Evolutionary conservation across 2,113 vertebrate species (phyloP).

Genomic region (Puma concolor): DNA sequence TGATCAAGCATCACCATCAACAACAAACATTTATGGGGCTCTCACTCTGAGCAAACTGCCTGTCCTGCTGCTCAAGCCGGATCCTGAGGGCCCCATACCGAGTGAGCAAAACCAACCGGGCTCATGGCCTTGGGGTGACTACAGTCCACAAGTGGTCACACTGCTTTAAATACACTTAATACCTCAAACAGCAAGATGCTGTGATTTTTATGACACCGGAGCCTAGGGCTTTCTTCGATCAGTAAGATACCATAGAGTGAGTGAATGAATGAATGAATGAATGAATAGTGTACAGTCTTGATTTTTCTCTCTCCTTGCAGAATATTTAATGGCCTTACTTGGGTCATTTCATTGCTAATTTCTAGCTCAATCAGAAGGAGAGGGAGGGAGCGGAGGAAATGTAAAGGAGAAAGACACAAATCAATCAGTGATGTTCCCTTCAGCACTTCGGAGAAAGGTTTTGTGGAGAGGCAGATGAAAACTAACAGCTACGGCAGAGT

Average conservation of each 20-base stretch:
- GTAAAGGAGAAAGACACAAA: constrained; percentile 16
- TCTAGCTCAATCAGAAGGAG: constrained; percentile 51
- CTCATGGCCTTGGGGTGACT: neutral
- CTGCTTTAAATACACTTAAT: constrained; percentile 12
- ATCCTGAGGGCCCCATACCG: neutral
- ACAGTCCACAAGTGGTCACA: neutral
- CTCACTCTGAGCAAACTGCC: neutral
- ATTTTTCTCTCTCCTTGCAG: constrained; percentile 52
- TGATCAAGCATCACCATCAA: constrained; percentile 45
- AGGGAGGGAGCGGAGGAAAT: neutral
- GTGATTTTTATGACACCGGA: neutral
- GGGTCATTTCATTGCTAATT: constrained; percentile 59
- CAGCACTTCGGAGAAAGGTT: constrained; percentile 1
- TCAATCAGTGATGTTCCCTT: constrained; percentile 13
- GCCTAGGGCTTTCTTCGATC: neutral
- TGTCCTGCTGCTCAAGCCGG: neutral
- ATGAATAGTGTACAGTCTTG: neutral
- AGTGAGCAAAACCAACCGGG: neutral
- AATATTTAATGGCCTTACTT: constrained; percentile 46
- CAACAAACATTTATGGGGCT: neutral
- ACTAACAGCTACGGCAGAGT: neutral
- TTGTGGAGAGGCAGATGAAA: constrained; percentile 2
- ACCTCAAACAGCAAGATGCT: constrained; percentile 14
- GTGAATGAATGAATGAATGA: neutral
- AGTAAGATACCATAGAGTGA: neutral